Conservation (phyloP, 2,888 invertebrate genomes). For the Celastrina argiolus region DNA sequence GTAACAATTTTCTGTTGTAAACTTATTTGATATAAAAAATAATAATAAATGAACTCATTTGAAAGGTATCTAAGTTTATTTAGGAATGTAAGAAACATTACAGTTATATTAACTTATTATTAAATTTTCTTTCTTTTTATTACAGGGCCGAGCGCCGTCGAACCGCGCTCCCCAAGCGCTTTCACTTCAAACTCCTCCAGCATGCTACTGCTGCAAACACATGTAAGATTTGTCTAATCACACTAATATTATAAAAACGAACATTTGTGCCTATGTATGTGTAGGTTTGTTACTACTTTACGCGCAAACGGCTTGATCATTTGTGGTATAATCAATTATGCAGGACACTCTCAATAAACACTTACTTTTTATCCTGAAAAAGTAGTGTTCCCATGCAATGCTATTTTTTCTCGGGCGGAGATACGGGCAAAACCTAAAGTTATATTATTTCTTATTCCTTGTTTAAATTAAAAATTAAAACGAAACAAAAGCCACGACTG, state of each 20-base stretch:
- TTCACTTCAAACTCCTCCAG: conserved; percentile 82
- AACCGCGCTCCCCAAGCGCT: conserved; percentile 78
- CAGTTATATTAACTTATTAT: conserved; percentile 29
- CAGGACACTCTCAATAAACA: no score
- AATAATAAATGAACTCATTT: neutral
- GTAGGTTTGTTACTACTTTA: no score
- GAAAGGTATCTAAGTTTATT: neutral
- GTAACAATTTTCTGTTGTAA: conserved; percentile 12
- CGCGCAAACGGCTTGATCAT: no score
- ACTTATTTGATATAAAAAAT: neutral
- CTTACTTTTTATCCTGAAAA: no score
- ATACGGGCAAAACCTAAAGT: conserved; percentile 44
- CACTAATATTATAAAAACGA: no score
- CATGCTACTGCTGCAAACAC: conserved; percentile 96
- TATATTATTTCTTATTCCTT: neutral
- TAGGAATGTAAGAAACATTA: neutral
- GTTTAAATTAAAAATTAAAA: neutral
- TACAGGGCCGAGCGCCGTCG: conserved; percentile 77
- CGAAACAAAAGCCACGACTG: neutral
- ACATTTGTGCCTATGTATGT: no score
- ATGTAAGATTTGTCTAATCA: no score
- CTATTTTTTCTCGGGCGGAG: no score
- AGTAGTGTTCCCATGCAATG: no score
- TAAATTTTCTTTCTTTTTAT: conserved; percentile 41
- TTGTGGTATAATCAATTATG: no score